Evolutionary conservation across 2,888 invertebrate species (phyloP).

Genomic region (Thereva nobilitata): DNA sequence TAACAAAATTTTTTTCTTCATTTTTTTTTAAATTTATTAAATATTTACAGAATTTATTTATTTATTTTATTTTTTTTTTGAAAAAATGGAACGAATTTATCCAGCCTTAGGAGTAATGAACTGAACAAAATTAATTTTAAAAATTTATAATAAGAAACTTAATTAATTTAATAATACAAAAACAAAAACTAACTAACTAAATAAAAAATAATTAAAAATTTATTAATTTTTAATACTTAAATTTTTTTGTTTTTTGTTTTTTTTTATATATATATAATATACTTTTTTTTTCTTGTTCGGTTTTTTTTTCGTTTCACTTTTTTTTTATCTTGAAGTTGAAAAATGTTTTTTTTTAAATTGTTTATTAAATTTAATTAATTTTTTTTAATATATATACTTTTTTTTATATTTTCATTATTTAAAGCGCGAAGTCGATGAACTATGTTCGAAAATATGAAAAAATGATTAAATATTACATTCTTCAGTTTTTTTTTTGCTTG

Average conservation of each 20-base stretch:
- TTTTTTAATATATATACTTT: conserved; percentile 28
- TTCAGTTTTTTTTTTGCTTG: too few relatives aligned
- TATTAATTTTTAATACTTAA: not conserved
- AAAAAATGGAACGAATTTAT: conserved; percentile 18
- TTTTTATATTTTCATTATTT: conserved; percentile 38
- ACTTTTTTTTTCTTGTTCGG: conserved; percentile 25
- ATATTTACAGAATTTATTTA: too few relatives aligned
- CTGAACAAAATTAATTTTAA: too few relatives aligned
- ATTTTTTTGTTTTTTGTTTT: not conserved
- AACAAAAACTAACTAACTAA: too few relatives aligned
- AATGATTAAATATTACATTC: conserved; percentile 33
- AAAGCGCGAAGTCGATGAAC: conserved; percentile 45
- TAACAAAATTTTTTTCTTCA: too few relatives aligned
- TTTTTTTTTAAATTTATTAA: too few relatives aligned
- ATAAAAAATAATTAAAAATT: not conserved
- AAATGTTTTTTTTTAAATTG: conserved; percentile 26
- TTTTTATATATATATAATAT: conserved; percentile 9
- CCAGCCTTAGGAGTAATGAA: conserved; percentile 18
- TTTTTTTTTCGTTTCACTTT: conserved; percentile 37
- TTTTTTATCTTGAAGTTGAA: conserved; percentile 35
- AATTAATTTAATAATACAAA: too few relatives aligned
- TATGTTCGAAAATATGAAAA: conserved; percentile 42
- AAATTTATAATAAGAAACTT: too few relatives aligned
- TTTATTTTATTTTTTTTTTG: not conserved
- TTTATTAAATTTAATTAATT: conserved; percentile 37